phyloP scores from a whole-genome alignment of 2,888 invertebrate genomes.

The Philaethria dido region DNA sequence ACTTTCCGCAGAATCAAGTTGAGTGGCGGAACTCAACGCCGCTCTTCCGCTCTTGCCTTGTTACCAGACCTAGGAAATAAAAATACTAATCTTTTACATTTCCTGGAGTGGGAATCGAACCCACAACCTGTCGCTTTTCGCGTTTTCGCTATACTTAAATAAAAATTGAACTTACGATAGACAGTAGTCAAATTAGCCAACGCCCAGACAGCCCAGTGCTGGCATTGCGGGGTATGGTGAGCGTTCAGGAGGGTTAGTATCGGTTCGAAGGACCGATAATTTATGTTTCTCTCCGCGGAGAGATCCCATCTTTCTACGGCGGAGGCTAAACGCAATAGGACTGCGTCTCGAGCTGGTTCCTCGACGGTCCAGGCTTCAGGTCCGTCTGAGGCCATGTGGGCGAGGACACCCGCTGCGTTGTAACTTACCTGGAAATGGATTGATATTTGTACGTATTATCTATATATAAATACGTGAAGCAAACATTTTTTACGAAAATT shows the following conservation, averaged over 20 bases:
- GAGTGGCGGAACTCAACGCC: too few relatives aligned
- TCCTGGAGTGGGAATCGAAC: too few relatives aligned
- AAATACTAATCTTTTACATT: too few relatives aligned
- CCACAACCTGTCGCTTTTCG: too few relatives aligned
- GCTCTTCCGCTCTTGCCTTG: too few relatives aligned
- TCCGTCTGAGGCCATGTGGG: conserved; percentile 97
- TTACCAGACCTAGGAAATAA: too few relatives aligned
- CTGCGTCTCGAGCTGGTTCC: conserved; percentile 87
- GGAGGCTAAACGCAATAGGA: conserved; percentile 89
- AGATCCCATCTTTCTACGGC: conserved; percentile 96
- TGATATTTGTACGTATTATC: too few relatives aligned
- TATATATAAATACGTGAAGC: too few relatives aligned
- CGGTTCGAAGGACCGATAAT: conserved; percentile 96
- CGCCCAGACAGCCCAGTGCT: conserved; percentile 99
- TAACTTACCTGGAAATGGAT: conserved; percentile 91
- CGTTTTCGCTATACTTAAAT: not conserved
- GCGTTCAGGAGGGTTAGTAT: conserved; percentile 92
- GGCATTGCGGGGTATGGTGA: conserved; percentile 95
- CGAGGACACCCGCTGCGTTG: conserved; percentile 97
- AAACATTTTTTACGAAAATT: too few relatives aligned
- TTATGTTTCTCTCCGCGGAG: conserved; percentile 94
- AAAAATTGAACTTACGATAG: conserved; percentile 88
- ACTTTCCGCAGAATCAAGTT: too few relatives aligned
- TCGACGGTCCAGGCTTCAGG: conserved; percentile 91
- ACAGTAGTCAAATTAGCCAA: conserved; percentile 97